phyloP scores from a whole-genome alignment of 1,140 invertebrate genomes.

The Drosophila kepulauana region DNA sequence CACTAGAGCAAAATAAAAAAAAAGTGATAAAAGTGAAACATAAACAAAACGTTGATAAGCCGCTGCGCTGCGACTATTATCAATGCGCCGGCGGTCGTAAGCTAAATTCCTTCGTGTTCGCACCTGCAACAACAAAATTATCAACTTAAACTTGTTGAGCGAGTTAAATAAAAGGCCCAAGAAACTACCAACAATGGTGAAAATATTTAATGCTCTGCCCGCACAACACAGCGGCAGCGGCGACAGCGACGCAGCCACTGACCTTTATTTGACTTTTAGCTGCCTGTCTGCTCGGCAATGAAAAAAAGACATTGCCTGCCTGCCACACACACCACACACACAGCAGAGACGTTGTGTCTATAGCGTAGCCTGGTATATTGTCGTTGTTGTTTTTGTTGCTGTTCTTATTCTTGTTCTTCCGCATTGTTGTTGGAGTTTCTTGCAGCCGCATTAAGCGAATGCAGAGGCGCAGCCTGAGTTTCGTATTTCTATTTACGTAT shows the following conservation, averaged over 20 bases:
- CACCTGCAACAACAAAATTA: constrained; percentile 56
- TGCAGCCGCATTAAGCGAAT: constrained; percentile 26
- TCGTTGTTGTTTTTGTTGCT: constrained; percentile 6
- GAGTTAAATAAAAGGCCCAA: constrained; percentile 57
- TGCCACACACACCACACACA: constrained; percentile 59
- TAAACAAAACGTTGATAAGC: constrained; percentile 78
- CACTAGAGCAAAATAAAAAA: constrained; percentile 44
- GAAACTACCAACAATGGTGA: constrained; percentile 76
- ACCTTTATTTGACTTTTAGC: constrained; percentile 82
- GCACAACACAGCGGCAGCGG: constrained; percentile 48
- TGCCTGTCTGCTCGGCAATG: constrained; percentile 65
- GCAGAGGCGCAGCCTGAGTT: constrained; percentile 12
- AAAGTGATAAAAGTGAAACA: constrained; percentile 74
- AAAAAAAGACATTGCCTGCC: constrained; percentile 74
- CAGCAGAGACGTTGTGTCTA: constrained; percentile 36
- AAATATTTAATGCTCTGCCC: constrained; percentile 70
- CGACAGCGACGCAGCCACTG: constrained; percentile 65
- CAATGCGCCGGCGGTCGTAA: constrained; percentile 71
- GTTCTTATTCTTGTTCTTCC: constrained; percentile 1
- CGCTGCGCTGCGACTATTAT: constrained; percentile 42
- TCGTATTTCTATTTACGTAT: constrained; percentile 11
- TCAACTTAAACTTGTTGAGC: constrained; percentile 77
- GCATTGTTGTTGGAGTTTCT: constrained; percentile 37
- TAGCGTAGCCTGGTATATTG: constrained; percentile 4
- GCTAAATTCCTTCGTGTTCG: constrained; percentile 42